Evolutionary conservation across 64 coral and sea anemone species (phyloP).

Genomic region (Montipora foliosa): DNA sequence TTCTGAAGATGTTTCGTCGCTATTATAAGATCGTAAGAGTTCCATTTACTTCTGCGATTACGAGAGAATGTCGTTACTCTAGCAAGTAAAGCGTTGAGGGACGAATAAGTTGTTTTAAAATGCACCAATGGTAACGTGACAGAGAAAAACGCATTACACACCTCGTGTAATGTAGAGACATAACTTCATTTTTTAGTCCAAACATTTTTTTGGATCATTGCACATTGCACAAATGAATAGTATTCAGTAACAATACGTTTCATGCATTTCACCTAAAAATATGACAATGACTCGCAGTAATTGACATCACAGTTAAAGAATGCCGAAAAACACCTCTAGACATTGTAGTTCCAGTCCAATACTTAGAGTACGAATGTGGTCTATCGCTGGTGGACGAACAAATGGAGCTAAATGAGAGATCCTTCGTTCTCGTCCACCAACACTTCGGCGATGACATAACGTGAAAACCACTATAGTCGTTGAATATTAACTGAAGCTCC

Average conservation of each 20-base stretch:
- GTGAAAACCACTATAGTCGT: no score
- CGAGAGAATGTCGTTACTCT: slow-evolving; percentile 29
- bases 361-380: no score
- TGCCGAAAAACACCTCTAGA: slow-evolving; percentile 6
- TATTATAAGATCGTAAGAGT: slow-evolving; percentile 43
- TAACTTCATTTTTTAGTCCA: slow-evolving; percentile 30
- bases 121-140: slow-evolving; percentile 12
- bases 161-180: not conserved
- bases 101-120: slow-evolving; percentile 32
- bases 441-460: no score
- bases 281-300: slow-evolving; percentile 17
- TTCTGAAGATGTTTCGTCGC: slow-evolving; percentile 38
- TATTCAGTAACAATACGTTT: not conserved
- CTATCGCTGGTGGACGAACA: no score
- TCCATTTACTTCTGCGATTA: slow-evolving; percentile 20
- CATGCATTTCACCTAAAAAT: slow-evolving; percentile 15
- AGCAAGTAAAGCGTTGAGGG: slow-evolving; percentile 9
- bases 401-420: no score
- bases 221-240: not conserved
- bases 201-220: not conserved
- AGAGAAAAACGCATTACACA: slow-evolving; percentile 9
- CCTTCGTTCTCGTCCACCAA: no score
- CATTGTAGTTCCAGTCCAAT: not conserved
- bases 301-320: slow-evolving; percentile 19
- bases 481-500: no score